phyloP scores from a whole-genome alignment of 2,797 vertebrate genomes.

The Sebastiscus tertius region DNA sequence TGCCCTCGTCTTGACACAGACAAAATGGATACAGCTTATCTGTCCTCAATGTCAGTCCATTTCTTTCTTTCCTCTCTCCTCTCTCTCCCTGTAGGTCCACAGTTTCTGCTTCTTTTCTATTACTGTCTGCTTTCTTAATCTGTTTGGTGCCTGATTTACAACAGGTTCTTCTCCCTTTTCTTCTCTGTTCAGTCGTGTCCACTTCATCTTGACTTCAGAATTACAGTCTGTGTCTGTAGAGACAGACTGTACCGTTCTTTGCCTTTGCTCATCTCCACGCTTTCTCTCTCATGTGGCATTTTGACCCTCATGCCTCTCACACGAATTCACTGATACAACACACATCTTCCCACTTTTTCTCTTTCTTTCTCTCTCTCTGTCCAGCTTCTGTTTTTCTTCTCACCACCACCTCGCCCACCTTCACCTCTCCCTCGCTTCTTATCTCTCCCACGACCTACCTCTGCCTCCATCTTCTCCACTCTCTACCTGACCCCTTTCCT shows the following conservation, averaged over 20 bases:
- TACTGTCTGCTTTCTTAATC: not conserved
- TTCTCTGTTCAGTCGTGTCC: not conserved
- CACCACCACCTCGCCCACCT: not conserved
- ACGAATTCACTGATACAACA: not conserved
- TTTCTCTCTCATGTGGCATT: slow-evolving; percentile 3
- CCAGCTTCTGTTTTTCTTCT: not conserved
- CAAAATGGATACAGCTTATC: slow-evolving; percentile 36
- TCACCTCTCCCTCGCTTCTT: slow-evolving; percentile 16
- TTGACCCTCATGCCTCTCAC: slow-evolving; percentile 18
- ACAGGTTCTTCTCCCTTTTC: not conserved
- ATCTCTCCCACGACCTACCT: slow-evolving; percentile 22
- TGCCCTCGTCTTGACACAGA: slow-evolving; percentile 33
- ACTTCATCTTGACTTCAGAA: not conserved
- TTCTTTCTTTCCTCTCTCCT: not conserved
- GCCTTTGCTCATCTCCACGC: not conserved
- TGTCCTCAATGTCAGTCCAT: slow-evolving; percentile 5
- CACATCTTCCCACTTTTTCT: not conserved
- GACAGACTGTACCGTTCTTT: not conserved
- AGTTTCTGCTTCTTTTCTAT: slow-evolving; percentile 9
- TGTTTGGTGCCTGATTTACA: slow-evolving; percentile 19
- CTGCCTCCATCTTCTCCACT: slow-evolving; percentile 12
- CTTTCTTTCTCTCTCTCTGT: not conserved
- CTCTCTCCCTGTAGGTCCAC: not conserved
- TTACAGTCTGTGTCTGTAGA: not conserved
- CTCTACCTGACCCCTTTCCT: not conserved